Conservation (phyloP, 2,888 invertebrate genomes). For the Morpho helenor region DNA sequence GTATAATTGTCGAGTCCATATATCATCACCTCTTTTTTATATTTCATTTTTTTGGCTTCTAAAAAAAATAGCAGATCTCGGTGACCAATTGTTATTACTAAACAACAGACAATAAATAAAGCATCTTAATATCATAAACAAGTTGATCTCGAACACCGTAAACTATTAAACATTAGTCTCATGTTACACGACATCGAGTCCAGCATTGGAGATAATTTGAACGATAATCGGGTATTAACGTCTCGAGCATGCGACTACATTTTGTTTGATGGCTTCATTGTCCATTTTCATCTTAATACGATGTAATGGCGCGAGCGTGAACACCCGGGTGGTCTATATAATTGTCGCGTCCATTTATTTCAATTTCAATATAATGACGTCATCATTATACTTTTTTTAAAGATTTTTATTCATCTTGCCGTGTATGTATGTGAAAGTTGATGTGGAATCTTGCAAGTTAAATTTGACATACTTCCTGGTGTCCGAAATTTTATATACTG, state of each 20-base stretch:
- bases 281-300: constrained; percentile 56
- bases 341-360: constrained; percentile 41
- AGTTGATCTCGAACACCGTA: not conserved
- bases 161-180: constrained; percentile 4
- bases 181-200: constrained; percentile 1
- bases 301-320: constrained; percentile 49
- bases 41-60: too few relatives aligned
- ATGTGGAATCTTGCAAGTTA: too few relatives aligned
- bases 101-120: not conserved
- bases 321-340: constrained; percentile 67
- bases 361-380: not conserved
- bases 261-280: constrained; percentile 67
- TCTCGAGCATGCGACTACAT: constrained; percentile 27
- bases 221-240: constrained; percentile 16
- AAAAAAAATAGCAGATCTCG: too few relatives aligned
- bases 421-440: too few relatives aligned
- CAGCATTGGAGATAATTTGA: constrained; percentile 4
- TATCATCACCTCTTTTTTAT: too few relatives aligned
- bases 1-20: too few relatives aligned
- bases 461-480: too few relatives aligned
- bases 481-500: too few relatives aligned
- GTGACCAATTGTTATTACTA: not conserved
- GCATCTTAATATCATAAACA: too few relatives aligned
- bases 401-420: not conserved
- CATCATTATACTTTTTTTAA: not conserved